Base-by-base conservation (phyloP, 35 echinoderm and acorn worm genomes). In the Apostichopus californicus region DNA sequence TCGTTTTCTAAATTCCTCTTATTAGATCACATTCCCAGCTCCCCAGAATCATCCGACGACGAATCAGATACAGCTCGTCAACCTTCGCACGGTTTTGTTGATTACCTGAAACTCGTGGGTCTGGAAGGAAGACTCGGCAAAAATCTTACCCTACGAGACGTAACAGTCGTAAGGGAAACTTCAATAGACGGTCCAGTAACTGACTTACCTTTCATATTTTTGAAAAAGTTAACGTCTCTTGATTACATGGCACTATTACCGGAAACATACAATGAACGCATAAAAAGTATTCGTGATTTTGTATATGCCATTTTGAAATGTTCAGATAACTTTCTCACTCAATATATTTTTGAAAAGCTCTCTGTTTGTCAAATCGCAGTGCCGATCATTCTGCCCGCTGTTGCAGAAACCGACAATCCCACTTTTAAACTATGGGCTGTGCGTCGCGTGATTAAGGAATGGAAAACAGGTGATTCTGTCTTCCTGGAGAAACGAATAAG, bases 331-430 rank as follows among this genome's bases (percentile, higher is more conserved):
- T 89, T 89, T 46, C 64, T 89, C 28, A 52, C 17, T 14, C 86
- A 89, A 46, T 75, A 89, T n/a, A 68, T 89, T 17, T 54, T 89
- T 52, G 86, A 89, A 17, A 89, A 89, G 28, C 60, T 89, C 3
- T 89, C 86, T 5, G 12, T 75, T 15, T 89, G 86, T 72, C 68
- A 68, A 46, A 52, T 89, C 22, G 86, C 86, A 63, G 68, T 89
- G 17, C 86, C 86, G 5, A 64, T 89, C 9, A 55, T 89, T 54
- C 12, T 89, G 14, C 86, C 68, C 17, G 60, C 11, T 75, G 52
- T 55, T 17, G 60, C 18, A 57, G 8, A 66, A 57, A 46, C 71
- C 17, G 23, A 58, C 23, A 61, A 5, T 82, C 34, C 55, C 18
- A 72, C 22, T 46, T 73, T 89, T 10, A 21, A 72, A 22, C 13